Conservation (phyloP, 1,140 invertebrate genomes). For the Spodoptera litura region DNA sequence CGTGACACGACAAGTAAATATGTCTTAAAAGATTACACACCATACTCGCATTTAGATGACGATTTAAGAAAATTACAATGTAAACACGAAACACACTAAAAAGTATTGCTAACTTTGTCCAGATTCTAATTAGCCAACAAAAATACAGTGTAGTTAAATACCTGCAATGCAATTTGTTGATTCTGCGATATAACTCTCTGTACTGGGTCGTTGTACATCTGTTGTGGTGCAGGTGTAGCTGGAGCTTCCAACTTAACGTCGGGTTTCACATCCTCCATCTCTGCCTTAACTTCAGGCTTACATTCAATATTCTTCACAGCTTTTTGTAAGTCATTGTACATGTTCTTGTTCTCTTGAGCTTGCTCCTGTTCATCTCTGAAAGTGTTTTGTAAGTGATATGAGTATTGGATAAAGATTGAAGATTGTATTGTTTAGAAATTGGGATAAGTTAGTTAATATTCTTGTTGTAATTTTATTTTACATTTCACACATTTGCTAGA, state of each 20-base stretch:
- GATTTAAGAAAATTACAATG: too few relatives aligned
- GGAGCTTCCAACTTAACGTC: constrained; percentile 64
- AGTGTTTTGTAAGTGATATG: constrained; percentile 10
- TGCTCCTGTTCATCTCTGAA: constrained; percentile 72
- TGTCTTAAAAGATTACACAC: too few relatives aligned
- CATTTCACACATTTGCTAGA: too few relatives aligned
- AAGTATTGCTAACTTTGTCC: background rate
- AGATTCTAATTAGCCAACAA: too few relatives aligned
- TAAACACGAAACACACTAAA: too few relatives aligned
- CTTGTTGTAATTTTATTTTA: too few relatives aligned
- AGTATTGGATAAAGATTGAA: too few relatives aligned
- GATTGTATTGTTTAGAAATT: too few relatives aligned
- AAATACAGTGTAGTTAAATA: constrained; percentile 35
- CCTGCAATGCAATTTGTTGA: constrained; percentile 76
- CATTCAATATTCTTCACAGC: constrained; percentile 73
- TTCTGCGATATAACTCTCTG: constrained; percentile 71
- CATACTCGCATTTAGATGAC: too few relatives aligned
- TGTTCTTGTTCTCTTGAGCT: constrained; percentile 68
- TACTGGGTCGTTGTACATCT: constrained; percentile 70
- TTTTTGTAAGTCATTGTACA: constrained; percentile 73
- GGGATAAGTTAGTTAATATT: too few relatives aligned
- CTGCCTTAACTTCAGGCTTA: constrained; percentile 70
- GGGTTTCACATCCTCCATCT: constrained; percentile 66
- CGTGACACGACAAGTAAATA: too few relatives aligned
- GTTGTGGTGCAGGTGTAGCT: constrained; percentile 52